These are phyloP conservation scores for Lethocerus indicus DNA, from an alignment of 1,140 invertebrate species.

Conservation along the genomic window DNA sequence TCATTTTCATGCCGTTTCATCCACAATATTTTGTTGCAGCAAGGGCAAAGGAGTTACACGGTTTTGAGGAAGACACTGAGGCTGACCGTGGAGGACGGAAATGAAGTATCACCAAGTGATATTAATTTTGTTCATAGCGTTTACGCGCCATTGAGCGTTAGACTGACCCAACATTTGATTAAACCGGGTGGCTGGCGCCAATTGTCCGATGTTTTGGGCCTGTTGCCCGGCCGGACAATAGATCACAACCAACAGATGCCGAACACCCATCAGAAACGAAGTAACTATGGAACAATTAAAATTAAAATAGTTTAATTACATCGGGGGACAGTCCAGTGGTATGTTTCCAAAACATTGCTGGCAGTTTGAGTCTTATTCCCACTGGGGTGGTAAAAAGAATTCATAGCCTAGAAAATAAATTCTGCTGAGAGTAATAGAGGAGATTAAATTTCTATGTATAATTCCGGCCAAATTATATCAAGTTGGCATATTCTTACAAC, in stretches of 20 bases:
- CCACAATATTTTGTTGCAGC: neutral
- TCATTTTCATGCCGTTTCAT: neutral
- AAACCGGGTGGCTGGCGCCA: conserved; percentile 67
- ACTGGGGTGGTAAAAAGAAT: too few species aligned
- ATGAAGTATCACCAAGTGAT: conserved; percentile 68
- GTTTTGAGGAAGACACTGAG: conserved; percentile 42
- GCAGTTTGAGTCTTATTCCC: too few species aligned
- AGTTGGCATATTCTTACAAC: too few species aligned
- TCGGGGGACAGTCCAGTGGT: too few species aligned
- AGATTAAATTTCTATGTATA: too few species aligned
- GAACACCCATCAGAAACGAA: conserved; percentile 11
- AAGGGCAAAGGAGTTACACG: conserved; percentile 23
- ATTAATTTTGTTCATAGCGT: conserved; percentile 87
- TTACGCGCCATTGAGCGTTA: conserved; percentile 84
- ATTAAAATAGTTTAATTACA: too few species aligned
- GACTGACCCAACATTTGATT: conserved; percentile 70
- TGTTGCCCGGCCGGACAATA: conserved; percentile 39
- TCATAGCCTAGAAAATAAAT: too few species aligned
- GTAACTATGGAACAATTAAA: too few species aligned
- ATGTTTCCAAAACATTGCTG: too few species aligned
- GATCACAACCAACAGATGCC: conserved; percentile 33
- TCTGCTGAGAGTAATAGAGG: too few species aligned
- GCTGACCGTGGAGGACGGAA: conserved; percentile 73
- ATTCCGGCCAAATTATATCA: too few species aligned
- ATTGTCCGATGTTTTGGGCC: conserved; percentile 44